Evolutionary conservation across 2,888 invertebrate species (phyloP).

Genomic region (Hydrotaea cyrtoneurina): DNA sequence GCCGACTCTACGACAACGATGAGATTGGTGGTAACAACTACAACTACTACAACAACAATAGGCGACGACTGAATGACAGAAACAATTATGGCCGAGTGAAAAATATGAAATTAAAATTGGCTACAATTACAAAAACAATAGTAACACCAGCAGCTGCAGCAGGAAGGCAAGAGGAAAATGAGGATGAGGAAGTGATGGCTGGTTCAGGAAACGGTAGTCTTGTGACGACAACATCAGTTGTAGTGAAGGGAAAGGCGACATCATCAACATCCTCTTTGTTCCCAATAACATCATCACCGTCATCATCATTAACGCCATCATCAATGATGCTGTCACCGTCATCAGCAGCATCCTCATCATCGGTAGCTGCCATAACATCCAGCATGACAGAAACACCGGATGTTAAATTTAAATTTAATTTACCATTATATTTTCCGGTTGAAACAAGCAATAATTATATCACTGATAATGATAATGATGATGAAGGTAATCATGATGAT

Average conservation of each 20-base stretch:
- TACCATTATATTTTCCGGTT: conserved; percentile 64
- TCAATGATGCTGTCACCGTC: neutral
- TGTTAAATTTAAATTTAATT: conserved; percentile 65
- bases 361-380: conserved; percentile 59
- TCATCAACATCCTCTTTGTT: conserved; percentile 23
- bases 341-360: neutral
- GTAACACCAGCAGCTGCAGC: conserved; percentile 16
- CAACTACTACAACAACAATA: conserved; percentile 55
- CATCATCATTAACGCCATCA: neutral
- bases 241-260: conserved; percentile 42
- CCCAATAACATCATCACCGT: neutral
- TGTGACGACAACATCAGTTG: conserved; percentile 56
- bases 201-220: conserved; percentile 65
- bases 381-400: conserved; percentile 55
- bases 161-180: conserved; percentile 38
- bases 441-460: conserved; percentile 63
- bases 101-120: conserved; percentile 61
- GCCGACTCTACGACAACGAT: conserved; percentile 22
- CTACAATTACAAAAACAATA: conserved; percentile 47
- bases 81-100: conserved; percentile 38
- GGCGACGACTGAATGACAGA: conserved; percentile 28
- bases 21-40: conserved; percentile 31
- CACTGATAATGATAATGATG: conserved; percentile 45
- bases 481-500: conserved; percentile 41
- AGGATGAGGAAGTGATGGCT: conserved; percentile 44